A percentile compares a stretch with the other conserved stretches of the same genome.
These are phyloP conservation scores for Boleophthalmus pectinirostris DNA, from an alignment of 2,113 vertebrate species.

Conservation along the genomic window DNA sequence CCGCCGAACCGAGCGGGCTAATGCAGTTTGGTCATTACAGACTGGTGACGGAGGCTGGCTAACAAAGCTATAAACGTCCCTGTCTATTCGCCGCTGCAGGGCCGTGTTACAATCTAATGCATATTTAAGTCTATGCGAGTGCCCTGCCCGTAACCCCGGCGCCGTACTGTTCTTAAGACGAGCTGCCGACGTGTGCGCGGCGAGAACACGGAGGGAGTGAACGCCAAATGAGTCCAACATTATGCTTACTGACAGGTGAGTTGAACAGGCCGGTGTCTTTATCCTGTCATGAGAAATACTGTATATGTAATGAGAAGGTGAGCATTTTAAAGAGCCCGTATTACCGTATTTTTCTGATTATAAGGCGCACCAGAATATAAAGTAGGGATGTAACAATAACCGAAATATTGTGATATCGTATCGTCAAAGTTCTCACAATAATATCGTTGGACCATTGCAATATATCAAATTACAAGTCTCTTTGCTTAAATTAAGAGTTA, in stretches of 20 bases:
- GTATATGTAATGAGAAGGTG: no score
- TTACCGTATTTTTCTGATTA: no score
- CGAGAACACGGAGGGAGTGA: neutral
- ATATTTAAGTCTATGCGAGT: constrained; percentile 35
- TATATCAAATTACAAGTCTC: no score
- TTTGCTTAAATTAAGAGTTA: no score
- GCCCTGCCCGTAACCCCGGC: constrained; percentile 9
- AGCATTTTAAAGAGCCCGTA: no score
- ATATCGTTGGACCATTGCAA: no score
- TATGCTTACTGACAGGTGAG: neutral
- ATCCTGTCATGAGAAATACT: no score
- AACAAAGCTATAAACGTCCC: constrained; percentile 30
- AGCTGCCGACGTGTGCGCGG: neutral
- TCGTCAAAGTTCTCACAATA: no score
- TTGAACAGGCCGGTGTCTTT: no score
- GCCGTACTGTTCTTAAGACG: neutral
- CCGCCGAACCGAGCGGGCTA: constrained; percentile 43
- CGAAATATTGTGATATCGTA: no score
- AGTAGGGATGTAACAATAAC: no score
- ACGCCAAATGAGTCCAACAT: neutral
- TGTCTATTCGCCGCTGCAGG: constrained; percentile 20
- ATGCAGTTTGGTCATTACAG: constrained; percentile 30
- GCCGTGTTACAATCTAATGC: constrained; percentile 32
- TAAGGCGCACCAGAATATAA: no score
- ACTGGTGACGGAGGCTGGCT: constrained; percentile 17